Evolutionary conservation across 1,140 invertebrate genomes (phyloP).

Genomic region (Drosophila pectinifera): DNA sequence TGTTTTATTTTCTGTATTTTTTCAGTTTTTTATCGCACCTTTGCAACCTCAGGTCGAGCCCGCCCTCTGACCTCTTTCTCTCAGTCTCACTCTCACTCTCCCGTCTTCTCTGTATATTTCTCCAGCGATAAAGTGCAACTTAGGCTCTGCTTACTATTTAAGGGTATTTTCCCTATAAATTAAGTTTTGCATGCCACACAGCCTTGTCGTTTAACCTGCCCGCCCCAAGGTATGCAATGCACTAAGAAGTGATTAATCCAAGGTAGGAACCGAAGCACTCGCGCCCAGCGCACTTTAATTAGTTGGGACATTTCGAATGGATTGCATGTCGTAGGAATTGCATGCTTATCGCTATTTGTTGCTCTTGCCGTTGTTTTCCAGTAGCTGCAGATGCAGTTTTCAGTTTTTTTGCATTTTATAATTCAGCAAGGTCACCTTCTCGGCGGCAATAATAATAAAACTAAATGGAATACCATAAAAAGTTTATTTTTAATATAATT

Average conservation of each 20-base stretch:
- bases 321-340: slow-evolving; percentile 70
- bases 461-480: slow-evolving; percentile 53
- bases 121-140: slow-evolving; percentile 40
- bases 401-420: not conserved
- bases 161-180: slow-evolving; percentile 24
- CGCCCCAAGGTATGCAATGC: slow-evolving; percentile 35
- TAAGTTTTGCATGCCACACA: slow-evolving; percentile 34
- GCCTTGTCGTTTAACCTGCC: slow-evolving; percentile 20
- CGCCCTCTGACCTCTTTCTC: slow-evolving; percentile 36
- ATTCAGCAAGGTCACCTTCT: slow-evolving; percentile 50
- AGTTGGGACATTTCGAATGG: slow-evolving; percentile 53
- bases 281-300: slow-evolving; percentile 58
- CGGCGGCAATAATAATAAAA: slow-evolving; percentile 32
- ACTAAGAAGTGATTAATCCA: slow-evolving; percentile 21
- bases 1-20: slow-evolving; percentile 14
- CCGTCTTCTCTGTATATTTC: not conserved
- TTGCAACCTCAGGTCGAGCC: slow-evolving; percentile 29
- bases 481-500: slow-evolving; percentile 57
- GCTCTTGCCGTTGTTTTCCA: slow-evolving; percentile 13
- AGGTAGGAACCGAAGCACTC: not conserved
- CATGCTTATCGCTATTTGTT: slow-evolving; percentile 54
- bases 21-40: slow-evolving; percentile 53
- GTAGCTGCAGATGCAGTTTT: slow-evolving; percentile 10
- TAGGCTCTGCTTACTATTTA: slow-evolving; percentile 34
- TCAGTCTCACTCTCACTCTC: not conserved